A percentile compares a stretch with the other conserved stretches of the same genome.
These are phyloP conservation scores for Hypercompe scribonia DNA, from an alignment of 2,888 invertebrate species.

Conservation along the genomic window DNA sequence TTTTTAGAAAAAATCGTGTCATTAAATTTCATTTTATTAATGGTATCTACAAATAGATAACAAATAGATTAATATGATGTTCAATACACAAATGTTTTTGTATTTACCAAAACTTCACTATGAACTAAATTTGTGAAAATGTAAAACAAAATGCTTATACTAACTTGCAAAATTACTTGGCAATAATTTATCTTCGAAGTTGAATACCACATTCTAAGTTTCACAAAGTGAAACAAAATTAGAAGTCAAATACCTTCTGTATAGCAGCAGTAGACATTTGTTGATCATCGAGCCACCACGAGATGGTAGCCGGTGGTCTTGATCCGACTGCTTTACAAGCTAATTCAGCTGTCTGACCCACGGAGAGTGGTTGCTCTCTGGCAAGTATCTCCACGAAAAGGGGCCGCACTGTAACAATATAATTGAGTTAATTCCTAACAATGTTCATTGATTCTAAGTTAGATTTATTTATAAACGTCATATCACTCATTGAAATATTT, in stretches of 20 bases:
- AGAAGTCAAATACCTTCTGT: conserved; percentile 67
- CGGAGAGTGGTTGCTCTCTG: conserved; percentile 93
- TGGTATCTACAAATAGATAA: too few relatives aligned
- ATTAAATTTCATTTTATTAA: too few relatives aligned
- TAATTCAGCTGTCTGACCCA: conserved; percentile 93
- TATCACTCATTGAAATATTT: not conserved
- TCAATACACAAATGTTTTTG: too few relatives aligned
- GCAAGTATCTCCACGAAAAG: conserved; percentile 92
- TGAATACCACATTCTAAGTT: too few relatives aligned
- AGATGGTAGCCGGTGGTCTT: conserved; percentile 93
- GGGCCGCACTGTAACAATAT: conserved; percentile 90
- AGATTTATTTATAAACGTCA: not conserved
- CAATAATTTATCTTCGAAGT: too few relatives aligned
- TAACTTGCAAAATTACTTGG: too few relatives aligned
- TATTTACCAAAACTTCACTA: too few relatives aligned
- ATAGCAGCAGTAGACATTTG: conserved; percentile 81
- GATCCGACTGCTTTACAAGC: conserved; percentile 94
- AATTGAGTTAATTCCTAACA: not conserved
- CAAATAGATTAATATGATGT: too few relatives aligned
- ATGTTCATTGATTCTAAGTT: not conserved
- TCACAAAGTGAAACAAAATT: not conserved
- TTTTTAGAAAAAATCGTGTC: not conserved
- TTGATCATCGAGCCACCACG: conserved; percentile 94
- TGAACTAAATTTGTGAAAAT: too few relatives aligned
- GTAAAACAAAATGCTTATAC: too few relatives aligned